phyloP scores from a whole-genome alignment of 2,888 invertebrate genomes.

The Habrosyne pyritoides region DNA sequence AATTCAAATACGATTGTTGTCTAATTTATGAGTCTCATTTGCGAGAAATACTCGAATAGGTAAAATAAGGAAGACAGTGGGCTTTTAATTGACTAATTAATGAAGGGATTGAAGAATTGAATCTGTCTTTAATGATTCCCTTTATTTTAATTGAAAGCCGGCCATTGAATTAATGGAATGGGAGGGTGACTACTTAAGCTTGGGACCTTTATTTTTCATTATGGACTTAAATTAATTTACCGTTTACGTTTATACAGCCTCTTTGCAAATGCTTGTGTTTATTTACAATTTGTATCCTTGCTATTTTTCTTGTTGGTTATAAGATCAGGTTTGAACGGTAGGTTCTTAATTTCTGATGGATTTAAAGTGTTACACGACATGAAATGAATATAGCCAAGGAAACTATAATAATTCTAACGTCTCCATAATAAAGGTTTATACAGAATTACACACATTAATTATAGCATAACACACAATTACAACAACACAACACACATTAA shows the following conservation, averaged over 20 bases:
- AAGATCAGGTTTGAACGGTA: not conserved
- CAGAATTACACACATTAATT: not conserved
- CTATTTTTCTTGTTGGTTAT: not conserved
- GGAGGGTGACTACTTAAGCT: slow-evolving; percentile 23
- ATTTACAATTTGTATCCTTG: not conserved
- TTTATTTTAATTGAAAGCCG: slow-evolving; percentile 48
- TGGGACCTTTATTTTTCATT: slow-evolving; percentile 32
- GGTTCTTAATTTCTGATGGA: not conserved
- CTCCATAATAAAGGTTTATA: not conserved
- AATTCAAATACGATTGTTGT: slow-evolving; percentile 53
- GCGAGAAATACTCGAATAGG: slow-evolving; percentile 46
- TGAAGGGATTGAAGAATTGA: slow-evolving; percentile 48
- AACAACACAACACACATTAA: slow-evolving; percentile 23
- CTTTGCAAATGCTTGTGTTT: not conserved
- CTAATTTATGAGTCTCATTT: slow-evolving; percentile 55
- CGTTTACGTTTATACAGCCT: slow-evolving; percentile 21
- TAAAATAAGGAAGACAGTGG: slow-evolving; percentile 53
- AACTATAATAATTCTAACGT: not conserved
- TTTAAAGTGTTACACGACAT: not conserved
- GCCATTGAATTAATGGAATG: slow-evolving; percentile 40
- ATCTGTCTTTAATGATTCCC: slow-evolving; percentile 47
- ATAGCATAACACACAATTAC: slow-evolving; percentile 24
- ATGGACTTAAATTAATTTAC: slow-evolving; percentile 27
- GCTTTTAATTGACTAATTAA: slow-evolving; percentile 66
- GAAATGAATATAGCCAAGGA: not conserved